These are phyloP conservation scores for Falco berigora DNA, from an alignment of 2,797 vertebrate genomes.

Conservation along the genomic window DNA sequence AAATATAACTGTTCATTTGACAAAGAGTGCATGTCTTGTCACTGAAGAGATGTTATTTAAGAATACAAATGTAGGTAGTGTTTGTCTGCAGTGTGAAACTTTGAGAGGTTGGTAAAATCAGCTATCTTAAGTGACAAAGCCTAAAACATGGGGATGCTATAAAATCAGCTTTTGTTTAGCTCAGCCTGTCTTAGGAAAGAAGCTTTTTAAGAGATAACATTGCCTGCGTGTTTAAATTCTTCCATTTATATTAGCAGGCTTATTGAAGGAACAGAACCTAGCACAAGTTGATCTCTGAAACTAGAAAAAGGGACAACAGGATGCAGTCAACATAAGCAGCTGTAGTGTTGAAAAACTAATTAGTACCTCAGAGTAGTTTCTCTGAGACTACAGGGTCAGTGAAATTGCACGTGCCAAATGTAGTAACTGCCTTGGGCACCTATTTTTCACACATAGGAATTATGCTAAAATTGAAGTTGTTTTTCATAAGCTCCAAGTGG, in stretches of 20 bases:
- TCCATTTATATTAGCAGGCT: background rate
- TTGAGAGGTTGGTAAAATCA: background rate
- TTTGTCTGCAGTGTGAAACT: background rate
- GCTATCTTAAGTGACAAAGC: background rate
- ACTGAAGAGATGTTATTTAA: background rate
- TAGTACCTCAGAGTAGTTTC: background rate
- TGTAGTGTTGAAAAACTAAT: background rate
- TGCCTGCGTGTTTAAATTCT: background rate
- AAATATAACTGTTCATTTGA: background rate
- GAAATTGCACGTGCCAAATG: background rate
- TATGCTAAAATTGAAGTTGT: background rate
- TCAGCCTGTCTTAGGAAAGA: background rate
- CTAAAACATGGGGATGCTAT: background rate
- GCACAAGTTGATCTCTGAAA: background rate
- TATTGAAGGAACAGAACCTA: background rate
- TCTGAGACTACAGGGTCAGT: background rate
- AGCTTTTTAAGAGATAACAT: background rate
- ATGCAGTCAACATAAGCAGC: accelerated
- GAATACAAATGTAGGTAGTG: background rate
- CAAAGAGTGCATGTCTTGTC: background rate
- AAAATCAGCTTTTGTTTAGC: background rate
- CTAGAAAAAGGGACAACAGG: background rate
- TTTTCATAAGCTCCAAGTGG: background rate
- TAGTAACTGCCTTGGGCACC: background rate
- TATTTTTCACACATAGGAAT: background rate